Evolutionary conservation across 2,113 vertebrate genomes (phyloP).

Genomic region (Tragulus kanchil): DNA sequence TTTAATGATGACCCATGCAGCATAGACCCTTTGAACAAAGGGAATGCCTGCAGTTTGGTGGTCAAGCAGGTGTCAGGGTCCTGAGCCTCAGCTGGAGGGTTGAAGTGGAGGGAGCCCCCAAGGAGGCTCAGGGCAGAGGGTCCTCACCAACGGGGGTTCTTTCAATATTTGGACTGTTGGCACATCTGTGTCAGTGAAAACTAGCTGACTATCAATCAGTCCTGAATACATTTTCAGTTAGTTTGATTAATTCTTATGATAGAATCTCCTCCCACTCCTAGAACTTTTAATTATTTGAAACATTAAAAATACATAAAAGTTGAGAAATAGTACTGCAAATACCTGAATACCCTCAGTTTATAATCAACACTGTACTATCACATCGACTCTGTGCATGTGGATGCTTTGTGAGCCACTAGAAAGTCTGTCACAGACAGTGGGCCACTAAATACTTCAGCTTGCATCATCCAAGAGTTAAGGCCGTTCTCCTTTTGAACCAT

Average conservation of each 20-base stretch:
- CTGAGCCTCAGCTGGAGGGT: not conserved
- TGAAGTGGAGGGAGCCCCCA: not conserved
- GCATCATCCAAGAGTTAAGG: not conserved
- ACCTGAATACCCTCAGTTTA: not conserved
- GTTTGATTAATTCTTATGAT: slow-evolving; percentile 3
- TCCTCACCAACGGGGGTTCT: not conserved
- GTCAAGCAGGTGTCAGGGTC: not conserved
- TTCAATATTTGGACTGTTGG: not conserved
- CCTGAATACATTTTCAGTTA: not conserved
- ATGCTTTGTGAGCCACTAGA: not conserved
- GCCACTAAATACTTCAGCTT: not conserved
- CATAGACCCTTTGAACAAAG: not conserved
- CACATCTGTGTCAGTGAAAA: not conserved
- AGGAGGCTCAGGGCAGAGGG: not conserved
- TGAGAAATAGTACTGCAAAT: not conserved
- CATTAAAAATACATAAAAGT: not conserved
- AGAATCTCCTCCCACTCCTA: not conserved
- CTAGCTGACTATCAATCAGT: not conserved
- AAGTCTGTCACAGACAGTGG: not conserved
- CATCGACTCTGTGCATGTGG: not conserved
- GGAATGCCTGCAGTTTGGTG: not conserved
- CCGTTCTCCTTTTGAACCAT: not conserved
- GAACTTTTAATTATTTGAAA: not conserved
- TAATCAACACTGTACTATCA: too few relatives aligned
- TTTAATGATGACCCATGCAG: not conserved